Evolutionary conservation across 2,888 invertebrate species (phyloP), one percentile per base, ranked within the genome.

Genomic region (Sarcophaga rosellei): DNA sequence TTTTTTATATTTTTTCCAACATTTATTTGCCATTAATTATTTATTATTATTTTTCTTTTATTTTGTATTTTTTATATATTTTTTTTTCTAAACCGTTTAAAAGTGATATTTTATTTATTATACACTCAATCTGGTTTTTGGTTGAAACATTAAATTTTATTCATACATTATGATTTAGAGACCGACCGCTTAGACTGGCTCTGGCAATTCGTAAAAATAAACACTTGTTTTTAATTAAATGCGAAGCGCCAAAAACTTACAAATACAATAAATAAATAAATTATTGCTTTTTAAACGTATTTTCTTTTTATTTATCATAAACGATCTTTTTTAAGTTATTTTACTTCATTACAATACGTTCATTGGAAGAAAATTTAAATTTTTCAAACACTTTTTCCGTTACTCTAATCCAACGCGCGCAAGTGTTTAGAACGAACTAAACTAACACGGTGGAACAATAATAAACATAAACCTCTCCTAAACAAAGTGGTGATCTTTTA

Each of bases 171-270:
- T 35, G 35, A 35, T 35, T 35, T 8, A 35, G 35, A 35, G 35
- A 35, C 35, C 35, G 35, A 35, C 35, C 35, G 35, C 35, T 2
- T 35, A 35, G 35, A 10, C 35, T 10, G 35, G 35, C 35, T 35
- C 35, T 35, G 8, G 35, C 35, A 35, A 35, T 35, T 8, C 35
- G 35, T 35, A 10, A 35, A 25, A 35, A 10, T 35, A 35, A 35
- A 81, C 86, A 86, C 80, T 81, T 86, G 83, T 35, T 35, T 35
- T 35, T 35, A 83, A 86, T 77, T 77, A 74, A 80, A 83, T 69
- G 80, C 77, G 74, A 53, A 81, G 73, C 83, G 68, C 77, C 76
- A 83, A 79, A 82, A 35, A 83, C 86, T 83, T 86, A 77, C 83
- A 86, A 76, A 76, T 35, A 35, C 35, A 35, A 35, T 35, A 1